Evolutionary conservation across 2,888 invertebrate species (phyloP).

Genomic region (Entomobrya proxima): DNA sequence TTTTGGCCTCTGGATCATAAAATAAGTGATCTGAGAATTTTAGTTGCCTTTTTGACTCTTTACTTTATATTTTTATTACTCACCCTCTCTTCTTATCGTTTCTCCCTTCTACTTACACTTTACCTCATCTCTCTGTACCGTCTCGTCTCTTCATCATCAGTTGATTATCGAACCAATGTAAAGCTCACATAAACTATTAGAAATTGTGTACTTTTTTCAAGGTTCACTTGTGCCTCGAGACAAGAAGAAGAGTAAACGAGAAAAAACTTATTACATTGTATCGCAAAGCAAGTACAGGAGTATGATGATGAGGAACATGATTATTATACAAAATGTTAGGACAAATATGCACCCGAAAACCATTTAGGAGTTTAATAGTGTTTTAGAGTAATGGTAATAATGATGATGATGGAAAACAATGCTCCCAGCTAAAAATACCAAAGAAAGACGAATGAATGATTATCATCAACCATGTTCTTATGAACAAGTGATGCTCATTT

Average conservation of each 20-base stretch:
- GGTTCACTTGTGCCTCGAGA: constrained; percentile 57
- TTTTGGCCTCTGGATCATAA: constrained; percentile 52
- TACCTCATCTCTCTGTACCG: neutral
- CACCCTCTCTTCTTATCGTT: neutral
- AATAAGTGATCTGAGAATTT: constrained; percentile 47
- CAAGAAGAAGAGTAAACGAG: constrained; percentile 41
- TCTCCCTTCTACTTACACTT: neutral
- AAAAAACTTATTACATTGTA: constrained; percentile 48
- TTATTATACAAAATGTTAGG: constrained; percentile 42
- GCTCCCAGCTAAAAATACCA: constrained; percentile 64
- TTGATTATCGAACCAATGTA: constrained; percentile 31
- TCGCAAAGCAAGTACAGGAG: neutral
- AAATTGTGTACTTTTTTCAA: constrained; percentile 32
- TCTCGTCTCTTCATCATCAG: constrained; percentile 18
- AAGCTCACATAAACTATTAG: neutral
- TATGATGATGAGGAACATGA: constrained; percentile 28
- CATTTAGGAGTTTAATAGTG: constrained; percentile 66
- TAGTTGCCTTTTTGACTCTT: constrained; percentile 43
- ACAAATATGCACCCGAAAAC: constrained; percentile 68
- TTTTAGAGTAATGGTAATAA: constrained; percentile 45
- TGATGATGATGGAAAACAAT: constrained; percentile 23
- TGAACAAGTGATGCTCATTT: constrained; percentile 12
- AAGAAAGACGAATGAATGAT: constrained; percentile 48
- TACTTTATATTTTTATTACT: constrained; percentile 39
- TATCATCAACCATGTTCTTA: constrained; percentile 27